Base-by-base conservation (phyloP, 2,113 vertebrate species). In the Aegithalos caudatus region DNA sequence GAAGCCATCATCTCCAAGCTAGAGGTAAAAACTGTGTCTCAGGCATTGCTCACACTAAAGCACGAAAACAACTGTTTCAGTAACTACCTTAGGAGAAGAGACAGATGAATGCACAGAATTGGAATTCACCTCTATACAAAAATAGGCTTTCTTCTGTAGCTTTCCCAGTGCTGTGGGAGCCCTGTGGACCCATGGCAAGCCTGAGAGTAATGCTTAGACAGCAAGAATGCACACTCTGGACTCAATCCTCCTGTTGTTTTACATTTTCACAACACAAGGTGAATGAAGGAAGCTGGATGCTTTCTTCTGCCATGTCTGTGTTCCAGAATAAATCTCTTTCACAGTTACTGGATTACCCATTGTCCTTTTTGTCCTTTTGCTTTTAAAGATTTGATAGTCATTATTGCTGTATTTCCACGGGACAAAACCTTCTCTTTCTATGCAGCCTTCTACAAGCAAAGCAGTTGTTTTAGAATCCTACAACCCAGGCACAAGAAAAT, bases 271-370 rank as follows among this genome's bases (percentile, higher is more conserved):
- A 54, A 58, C 12, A 82, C 54, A 82, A 65, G 27, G 27, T n/a
- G 29, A 57, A 54, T 50, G 38, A 44, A 77, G 71, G 42, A 92
- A 76, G 45, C 33, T 70, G 35, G 29, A 73, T 73, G 70, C 29
- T 86, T 90, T 67, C 78, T 92, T 85, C 73, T 73, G 45, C 61
- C 90, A 54, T 4, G 4, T 18, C n/a, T 7, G 2, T 60, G 48
- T 65, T 91, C 38, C 93, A 88, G 81, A 93, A 69, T 54, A 92
- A 92, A 85, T 37, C 42, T 78, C 64, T 79, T 91, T 58, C 56
- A 90, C 33, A 50, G 62, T 80, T 86, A 88, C 85, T 88, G 71
- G 62, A 94, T 90, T 95, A 83, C 19, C 35, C 22, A 70, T 45
- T 47, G 33, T 73, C 31, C 14, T 73, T 78, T 91, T 91, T 74